Evolutionary conservation across 2,888 invertebrate genomes (phyloP).

Genomic region (Habroteleia sp.): DNA sequence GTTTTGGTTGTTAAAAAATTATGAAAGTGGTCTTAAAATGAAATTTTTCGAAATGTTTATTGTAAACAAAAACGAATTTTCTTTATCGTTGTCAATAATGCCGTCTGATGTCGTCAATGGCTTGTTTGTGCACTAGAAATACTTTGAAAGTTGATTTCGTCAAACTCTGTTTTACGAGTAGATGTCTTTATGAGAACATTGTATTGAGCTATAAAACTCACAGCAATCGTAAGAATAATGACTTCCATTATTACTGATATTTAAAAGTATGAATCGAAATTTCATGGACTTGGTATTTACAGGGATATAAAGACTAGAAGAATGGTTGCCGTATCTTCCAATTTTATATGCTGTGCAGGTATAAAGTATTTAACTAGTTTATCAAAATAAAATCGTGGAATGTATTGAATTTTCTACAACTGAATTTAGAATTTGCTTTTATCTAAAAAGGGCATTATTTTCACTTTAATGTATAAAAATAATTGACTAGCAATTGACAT

Average conservation of each 20-base stretch:
- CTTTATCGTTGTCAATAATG: neutral
- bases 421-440: too few species aligned
- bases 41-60: conserved; percentile 28
- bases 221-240: conserved; percentile 3
- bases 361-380: too few species aligned
- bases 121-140: neutral
- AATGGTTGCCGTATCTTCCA: neutral
- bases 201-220: neutral
- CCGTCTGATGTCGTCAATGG: neutral
- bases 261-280: conserved; percentile 13
- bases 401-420: too few species aligned
- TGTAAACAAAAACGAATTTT: neutral
- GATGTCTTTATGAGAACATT: too few species aligned
- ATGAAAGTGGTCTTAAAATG: conserved; percentile 4
- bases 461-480: too few species aligned
- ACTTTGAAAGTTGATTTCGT: too few species aligned
- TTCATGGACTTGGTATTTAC: conserved; percentile 1
- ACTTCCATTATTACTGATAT: conserved; percentile 16
- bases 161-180: too few species aligned
- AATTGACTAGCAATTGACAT: too few species aligned
- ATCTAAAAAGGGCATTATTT: too few species aligned
- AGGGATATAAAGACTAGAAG: neutral
- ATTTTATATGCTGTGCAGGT: neutral
- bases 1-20: conserved; percentile 10
- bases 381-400: too few species aligned